Percentiles rank a stretch among this genome's conserved stretches.
Conservation (phyloP, 1,140 invertebrate species). For the Drosophila ficusphila region DNA sequence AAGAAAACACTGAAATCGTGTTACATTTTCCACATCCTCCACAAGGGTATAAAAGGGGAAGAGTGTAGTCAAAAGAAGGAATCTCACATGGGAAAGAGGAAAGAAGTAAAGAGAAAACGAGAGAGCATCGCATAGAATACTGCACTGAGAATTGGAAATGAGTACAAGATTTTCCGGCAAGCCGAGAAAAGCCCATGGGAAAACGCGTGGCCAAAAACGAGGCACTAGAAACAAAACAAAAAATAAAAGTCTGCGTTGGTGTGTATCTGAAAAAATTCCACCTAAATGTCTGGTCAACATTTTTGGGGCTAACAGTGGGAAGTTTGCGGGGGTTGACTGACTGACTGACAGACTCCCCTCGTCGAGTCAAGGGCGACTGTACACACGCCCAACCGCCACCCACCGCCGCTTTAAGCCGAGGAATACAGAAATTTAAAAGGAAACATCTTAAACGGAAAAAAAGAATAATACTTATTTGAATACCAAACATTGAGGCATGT, state of each 20-base stretch:
- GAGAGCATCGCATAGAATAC: neutral
- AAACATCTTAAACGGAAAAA: neutral
- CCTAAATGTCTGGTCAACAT: slow-evolving; percentile 52
- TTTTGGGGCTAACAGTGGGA: slow-evolving; percentile 8
- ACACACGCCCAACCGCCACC: slow-evolving; percentile 10
- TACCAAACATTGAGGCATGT: no score
- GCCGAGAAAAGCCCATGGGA: slow-evolving; percentile 9
- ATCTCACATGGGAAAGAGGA: slow-evolving; percentile 49
- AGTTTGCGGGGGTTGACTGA: neutral
- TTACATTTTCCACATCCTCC: neutral
- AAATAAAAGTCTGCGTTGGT: slow-evolving; percentile 6
- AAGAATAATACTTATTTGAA: no score
- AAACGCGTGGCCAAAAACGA: slow-evolving; percentile 4
- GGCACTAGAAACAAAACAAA: neutral
- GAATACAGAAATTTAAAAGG: slow-evolving; percentile 3
- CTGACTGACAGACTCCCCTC: slow-evolving; percentile 5
- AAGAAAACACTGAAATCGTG: no score
- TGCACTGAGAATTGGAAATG: slow-evolving; percentile 18
- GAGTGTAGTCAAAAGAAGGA: slow-evolving; percentile 8
- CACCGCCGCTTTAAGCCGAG: neutral
- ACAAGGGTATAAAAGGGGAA: neutral
- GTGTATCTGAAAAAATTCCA: slow-evolving; percentile 28
- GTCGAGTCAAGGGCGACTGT: slow-evolving; percentile 60
- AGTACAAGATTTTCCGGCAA: slow-evolving; percentile 25
- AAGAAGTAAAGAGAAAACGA: slow-evolving; percentile 26